Evolutionary conservation across 2,113 vertebrate species (phyloP), one percentile per base, ranked within the genome.

Genomic region (Cygnus atratus): DNA sequence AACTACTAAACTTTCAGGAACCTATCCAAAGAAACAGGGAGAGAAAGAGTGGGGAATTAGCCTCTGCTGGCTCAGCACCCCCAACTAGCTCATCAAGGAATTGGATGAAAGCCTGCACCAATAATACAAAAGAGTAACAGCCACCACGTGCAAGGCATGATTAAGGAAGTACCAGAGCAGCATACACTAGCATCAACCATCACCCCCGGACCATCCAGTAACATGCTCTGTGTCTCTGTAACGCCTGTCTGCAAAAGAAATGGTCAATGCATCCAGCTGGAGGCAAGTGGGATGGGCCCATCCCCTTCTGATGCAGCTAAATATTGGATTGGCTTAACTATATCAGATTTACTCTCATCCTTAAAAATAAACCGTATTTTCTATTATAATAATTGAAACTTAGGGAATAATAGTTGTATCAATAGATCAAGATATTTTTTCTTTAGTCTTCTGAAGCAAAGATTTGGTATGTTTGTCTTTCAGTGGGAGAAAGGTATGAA

Each of bases 1-100:
- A 77, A 33, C 57, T 54, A 92, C 61, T 87, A 78, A 90, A 94
- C 80, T 73, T 72, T 91, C 57, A 61, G 77, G 73, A 91, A 93
- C 87, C 26, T 77, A 84, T 59, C 52, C 65, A 65, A 90, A 84
- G 73, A 95, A 87, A 85, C 10, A 33, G 29, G 35, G 54, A 44
- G 35, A 81, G 59, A 22, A 50, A 24, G 43, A 87, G 48, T 39
- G 62, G 57, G 52, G 39, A 92, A 72, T 46, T 88, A 87, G 39
- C 55, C 31, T 77, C 41, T 78, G 57, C 76, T 63, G 76, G 68
- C 65, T 94, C 73, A 63, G 4, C 25, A 25, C 65, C 79, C 72
- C 70, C 52, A 74, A 41, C 54, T n/a, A 73, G 44, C 62, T 86
- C 50, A 77, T 58, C 76, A 86, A 81, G 79, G 73, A 87, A 84